Base-by-base conservation (phyloP, 2,113 vertebrate genomes). In the Steatornis caripensis region DNA sequence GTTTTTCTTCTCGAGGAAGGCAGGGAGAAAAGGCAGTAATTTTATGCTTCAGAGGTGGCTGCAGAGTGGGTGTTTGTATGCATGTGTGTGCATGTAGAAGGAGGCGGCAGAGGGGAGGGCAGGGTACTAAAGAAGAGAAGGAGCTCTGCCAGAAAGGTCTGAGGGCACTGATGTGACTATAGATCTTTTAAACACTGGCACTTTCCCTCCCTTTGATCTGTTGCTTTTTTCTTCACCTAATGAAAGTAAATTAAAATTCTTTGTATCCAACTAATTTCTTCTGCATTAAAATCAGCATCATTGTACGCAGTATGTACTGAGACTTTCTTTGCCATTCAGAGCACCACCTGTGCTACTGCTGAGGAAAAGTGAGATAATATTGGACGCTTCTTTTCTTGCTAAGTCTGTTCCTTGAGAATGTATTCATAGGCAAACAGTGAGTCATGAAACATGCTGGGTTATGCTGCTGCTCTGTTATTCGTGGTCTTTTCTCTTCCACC, bases 201-300 rank as follows among this genome's bases (percentile, higher is more conserved):
- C 39, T 55, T 57, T 87, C 37, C 65, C 32, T 89, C 62, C 20
- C 89, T 65, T 72, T 77, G 58, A 84, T 87, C 32, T 79, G 80
- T 69, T 90, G 37, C 80, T 95, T 95, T 93, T 76, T 96, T 48
- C 49, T 95, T 78, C 72, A 91, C 55, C 70, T 90, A 93, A 88
- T 79, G 54, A 84, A 94, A 85, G 62, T 49, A 91, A 57, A 91
- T 68, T 58, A 61, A 29, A 49, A 55, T 96, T 95, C 68, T 88
- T 95, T 95, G 53, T 62, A 70, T 94, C 82, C 68, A 48, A 18
- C 57, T 61, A 85, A 51, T 94, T 48, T 58, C 17, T 65, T 61
- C 71, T 85, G 46, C 23, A 46, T 87, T 94, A 46, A 49, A 87
- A 55, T 62, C 36, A 46, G 15, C 62, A 45, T 45, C 2, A 7